Percentiles rank a stretch among this genome's conserved stretches.
Conservation (phyloP, 2,797 vertebrate genomes). For the Crax fasciolata region DNA sequence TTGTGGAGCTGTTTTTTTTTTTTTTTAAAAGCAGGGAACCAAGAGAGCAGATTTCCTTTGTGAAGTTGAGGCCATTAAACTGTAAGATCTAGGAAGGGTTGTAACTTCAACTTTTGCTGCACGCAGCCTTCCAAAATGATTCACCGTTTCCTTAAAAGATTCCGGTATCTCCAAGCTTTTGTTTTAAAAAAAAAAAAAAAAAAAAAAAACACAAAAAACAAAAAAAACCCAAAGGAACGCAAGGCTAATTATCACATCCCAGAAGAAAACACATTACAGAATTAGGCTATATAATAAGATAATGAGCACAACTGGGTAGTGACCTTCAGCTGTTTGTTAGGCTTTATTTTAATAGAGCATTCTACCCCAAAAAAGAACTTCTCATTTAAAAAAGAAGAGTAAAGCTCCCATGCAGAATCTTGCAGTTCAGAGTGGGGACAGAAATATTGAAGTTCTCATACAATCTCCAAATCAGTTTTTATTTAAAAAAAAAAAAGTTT, state of each 20-base stretch:
- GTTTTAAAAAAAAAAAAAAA: too few species aligned
- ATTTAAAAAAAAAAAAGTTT: neutral
- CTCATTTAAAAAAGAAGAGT: neutral
- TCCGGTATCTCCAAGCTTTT: constrained; percentile 28
- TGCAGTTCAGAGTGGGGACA: neutral
- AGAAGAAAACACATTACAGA: constrained; percentile 31
- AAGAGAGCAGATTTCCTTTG: constrained; percentile 24
- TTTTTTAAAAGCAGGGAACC: neutral
- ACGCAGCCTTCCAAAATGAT: constrained; percentile 40
- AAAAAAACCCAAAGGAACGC: constrained; percentile 34
- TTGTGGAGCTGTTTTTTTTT: constrained; percentile 11
- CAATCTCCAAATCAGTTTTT: neutral
- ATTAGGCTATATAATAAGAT: constrained; percentile 30
- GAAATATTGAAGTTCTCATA: neutral
- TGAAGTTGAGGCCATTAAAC: constrained; percentile 6
- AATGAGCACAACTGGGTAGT: constrained; percentile 4
- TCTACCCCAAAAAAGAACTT: neutral
- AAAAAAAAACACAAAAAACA: too few species aligned
- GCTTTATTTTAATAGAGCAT: constrained; percentile 6
- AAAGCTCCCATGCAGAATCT: neutral
- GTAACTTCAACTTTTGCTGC: neutral
- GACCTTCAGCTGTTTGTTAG: constrained; percentile 15
- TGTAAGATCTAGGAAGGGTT: neutral
- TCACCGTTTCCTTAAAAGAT: constrained; percentile 57
- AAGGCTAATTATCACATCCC: constrained; percentile 45